These are phyloP conservation scores for Stratiolaelaps scimitus DNA, from an alignment of 1,140 invertebrate species.

Conservation along the genomic window DNA sequence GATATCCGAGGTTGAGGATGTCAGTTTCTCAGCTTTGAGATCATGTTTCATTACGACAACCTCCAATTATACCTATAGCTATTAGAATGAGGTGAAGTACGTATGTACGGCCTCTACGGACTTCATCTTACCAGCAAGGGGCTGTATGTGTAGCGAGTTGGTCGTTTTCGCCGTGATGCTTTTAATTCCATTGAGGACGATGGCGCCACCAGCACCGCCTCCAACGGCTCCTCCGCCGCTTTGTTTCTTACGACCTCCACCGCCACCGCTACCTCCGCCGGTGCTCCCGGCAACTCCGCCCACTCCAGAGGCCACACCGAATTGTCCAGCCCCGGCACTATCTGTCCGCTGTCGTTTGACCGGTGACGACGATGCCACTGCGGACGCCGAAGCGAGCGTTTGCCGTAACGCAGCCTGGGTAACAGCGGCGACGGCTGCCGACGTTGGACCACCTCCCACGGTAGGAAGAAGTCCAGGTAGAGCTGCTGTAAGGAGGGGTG, in stretches of 20 bases:
- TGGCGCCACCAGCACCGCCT: no score
- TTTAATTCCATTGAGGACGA: slow-evolving; percentile 2
- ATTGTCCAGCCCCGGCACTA: slow-evolving; percentile 13
- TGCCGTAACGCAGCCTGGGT: slow-evolving; percentile 11
- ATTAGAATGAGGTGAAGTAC: no score
- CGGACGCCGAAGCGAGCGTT: neutral
- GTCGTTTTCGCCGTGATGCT: neutral
- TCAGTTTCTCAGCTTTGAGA: no score
- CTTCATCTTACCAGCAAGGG: neutral
- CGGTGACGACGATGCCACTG: neutral
- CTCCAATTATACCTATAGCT: no score
- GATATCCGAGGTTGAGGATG: no score
- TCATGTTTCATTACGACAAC: no score
- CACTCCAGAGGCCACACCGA: neutral
- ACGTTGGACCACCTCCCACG: neutral
- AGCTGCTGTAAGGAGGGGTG: slow-evolving; percentile 9
- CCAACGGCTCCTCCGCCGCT: no score
- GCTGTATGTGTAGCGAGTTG: neutral
- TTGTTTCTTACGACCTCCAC: no score
- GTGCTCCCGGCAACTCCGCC: no score
- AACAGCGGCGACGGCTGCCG: slow-evolving; percentile 15
- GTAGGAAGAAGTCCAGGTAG: neutral
- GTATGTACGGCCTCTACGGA: no score
- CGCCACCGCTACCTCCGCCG: no score
- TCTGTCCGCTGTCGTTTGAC: slow-evolving; percentile 24